Base-by-base conservation (phyloP, 2,888 invertebrate genomes). In the Watsonalla cultraria region DNA sequence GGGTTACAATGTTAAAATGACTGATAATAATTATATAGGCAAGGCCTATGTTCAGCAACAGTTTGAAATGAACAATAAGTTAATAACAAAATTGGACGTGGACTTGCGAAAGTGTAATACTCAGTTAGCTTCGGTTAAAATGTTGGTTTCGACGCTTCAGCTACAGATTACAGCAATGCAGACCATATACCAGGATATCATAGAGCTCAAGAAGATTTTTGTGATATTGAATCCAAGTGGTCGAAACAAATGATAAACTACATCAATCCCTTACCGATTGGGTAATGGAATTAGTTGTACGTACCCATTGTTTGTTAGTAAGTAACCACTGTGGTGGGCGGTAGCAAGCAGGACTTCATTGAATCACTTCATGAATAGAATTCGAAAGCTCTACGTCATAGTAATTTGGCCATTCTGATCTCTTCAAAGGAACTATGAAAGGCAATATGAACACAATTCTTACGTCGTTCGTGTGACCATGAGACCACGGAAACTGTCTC, bases 161-260 rank as follows among this genome's bases (percentile, higher is more conserved):
- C 45, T 77, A 51, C 76, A 85, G 60, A 64, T 83, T 60, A 56
- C 57, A 8, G 72, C 68, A 6, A 75, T 82, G 76, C 77, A 71
- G 47, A 60, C 54, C 15, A 75, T 81, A 47, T 81, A 82, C 57
- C 63, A 75, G 7, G 78, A 83, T 57, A 50, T 85, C 13, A 78
- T 86, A 79, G 80, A 87, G 60, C 67, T 88, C 34, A 78, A 82
- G 51, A 70, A 80, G 68, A 61, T 82, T 13, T 65, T 82, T 37
- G 54, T 78, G 24, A 53, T 76, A 15, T 37, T 82, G 50, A 63
- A 84, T 60, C 84, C 84, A 52, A 63, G 79, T 64, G 62, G 82
- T 50, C 62, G 64, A 52, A 72, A 61, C 55, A 7, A 45, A 53
- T 66, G 56, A 55, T 61, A 54, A 14, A 24, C 24, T 24, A 24